A percentile compares a stretch with the other conserved stretches of the same genome.
These are phyloP conservation scores for Sarcophaga peregrina DNA, from an alignment of 1,140 invertebrate species.

Conservation along the genomic window DNA sequence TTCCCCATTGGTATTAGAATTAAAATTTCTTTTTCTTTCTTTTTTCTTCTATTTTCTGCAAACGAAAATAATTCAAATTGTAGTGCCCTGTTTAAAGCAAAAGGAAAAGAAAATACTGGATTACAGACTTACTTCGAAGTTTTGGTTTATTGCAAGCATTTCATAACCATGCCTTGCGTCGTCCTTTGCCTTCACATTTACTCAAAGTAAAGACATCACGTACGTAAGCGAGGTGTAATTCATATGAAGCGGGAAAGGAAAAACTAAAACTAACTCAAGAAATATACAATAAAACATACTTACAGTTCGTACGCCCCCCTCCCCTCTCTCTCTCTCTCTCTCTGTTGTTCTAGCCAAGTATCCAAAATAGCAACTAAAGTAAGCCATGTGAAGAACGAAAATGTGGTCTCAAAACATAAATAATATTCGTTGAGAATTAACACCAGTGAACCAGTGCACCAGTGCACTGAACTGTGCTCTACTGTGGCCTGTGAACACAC, in stretches of 20 bases:
- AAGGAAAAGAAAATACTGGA: background rate
- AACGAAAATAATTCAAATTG: background rate
- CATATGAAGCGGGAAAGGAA: too few relatives aligned
- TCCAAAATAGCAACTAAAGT: background rate
- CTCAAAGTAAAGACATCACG: background rate
- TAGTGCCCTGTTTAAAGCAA: background rate
- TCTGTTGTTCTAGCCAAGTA: too few relatives aligned
- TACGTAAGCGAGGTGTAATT: background rate
- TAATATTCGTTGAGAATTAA: slow-evolving; percentile 17
- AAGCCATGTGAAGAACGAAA: background rate
- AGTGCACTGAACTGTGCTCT: background rate
- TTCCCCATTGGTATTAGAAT: background rate
- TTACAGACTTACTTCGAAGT: background rate
- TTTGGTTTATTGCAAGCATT: background rate
- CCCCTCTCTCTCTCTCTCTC: too few relatives aligned
- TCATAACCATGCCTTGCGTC: background rate
- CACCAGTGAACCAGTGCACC: background rate
- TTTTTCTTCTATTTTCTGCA: background rate
- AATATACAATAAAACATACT: too few relatives aligned
- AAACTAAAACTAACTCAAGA: too few relatives aligned
- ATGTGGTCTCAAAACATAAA: background rate
- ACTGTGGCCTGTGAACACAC: background rate
- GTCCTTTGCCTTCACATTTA: too few relatives aligned
- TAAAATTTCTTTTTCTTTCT: too few relatives aligned
- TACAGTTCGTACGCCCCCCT: too few relatives aligned